phyloP scores from a whole-genome alignment of 2,888 invertebrate genomes.

The Pogonocherus hispidulus region DNA sequence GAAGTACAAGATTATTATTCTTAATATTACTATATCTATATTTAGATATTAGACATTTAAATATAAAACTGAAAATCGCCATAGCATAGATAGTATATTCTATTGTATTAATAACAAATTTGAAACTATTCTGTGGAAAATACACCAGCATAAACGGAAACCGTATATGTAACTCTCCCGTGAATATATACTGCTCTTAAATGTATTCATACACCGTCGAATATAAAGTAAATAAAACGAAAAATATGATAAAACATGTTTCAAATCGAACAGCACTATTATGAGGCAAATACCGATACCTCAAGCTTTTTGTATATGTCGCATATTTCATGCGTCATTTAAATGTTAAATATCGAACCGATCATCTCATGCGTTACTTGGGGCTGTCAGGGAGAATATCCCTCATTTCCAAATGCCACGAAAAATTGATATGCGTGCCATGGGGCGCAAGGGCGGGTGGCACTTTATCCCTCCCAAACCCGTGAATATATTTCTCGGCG shows the following conservation, averaged over 20 bases:
- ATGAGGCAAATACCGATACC: neutral
- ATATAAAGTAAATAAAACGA: neutral
- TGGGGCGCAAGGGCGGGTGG: conserved; percentile 20
- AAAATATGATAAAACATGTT: neutral
- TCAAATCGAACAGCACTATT: neutral
- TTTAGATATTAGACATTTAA: no score
- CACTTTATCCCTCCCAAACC: neutral
- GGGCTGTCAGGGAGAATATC: conserved; percentile 25
- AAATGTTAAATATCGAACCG: conserved; percentile 14
- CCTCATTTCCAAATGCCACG: conserved; percentile 29
- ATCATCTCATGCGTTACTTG: conserved; percentile 22
- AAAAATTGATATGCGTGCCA: conserved; percentile 36
- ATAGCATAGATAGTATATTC: no score
- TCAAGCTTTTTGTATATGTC: neutral
- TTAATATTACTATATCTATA: no score
- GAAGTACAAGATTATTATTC: no score
- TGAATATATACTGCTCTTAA: no score
- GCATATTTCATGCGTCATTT: conserved; percentile 23
- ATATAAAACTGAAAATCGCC: no score
- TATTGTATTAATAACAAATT: no score
- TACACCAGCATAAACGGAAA: no score
- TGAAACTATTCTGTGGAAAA: no score
- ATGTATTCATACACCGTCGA: no score
- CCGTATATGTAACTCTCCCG: no score
- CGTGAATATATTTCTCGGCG: conserved; percentile 8